These are phyloP conservation scores for Poecilia picta DNA, from an alignment of 2,797 vertebrate species.

Conservation along the genomic window DNA sequence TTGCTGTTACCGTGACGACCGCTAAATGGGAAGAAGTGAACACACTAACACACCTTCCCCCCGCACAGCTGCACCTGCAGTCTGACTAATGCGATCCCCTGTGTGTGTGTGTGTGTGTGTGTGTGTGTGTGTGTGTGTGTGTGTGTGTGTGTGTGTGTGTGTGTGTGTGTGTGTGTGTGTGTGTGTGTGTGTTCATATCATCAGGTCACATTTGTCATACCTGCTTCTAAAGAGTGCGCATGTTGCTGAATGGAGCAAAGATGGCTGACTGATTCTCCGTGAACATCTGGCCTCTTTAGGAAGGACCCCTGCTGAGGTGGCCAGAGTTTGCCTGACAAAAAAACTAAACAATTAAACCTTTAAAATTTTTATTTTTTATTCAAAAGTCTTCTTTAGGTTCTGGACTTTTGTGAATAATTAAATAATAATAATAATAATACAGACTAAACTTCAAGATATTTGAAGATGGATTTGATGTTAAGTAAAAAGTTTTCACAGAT, in stretches of 20 bases:
- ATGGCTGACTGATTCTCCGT: conserved; percentile 17
- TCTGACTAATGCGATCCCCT: conserved; percentile 15
- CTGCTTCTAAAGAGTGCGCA: conserved; percentile 11
- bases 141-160: conserved; percentile 1
- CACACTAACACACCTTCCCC: conserved; percentile 19
- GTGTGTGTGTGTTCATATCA: conserved; percentile 3
- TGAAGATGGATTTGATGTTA: no score
- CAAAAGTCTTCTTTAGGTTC: no score
- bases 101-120: conserved; percentile 6
- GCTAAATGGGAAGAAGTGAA: conserved; percentile 19
- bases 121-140: conserved; percentile 2
- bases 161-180: conserved; percentile 5
- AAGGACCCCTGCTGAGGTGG: conserved; percentile 28
- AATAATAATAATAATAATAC: no score
- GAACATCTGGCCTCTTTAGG: conserved; percentile 56
- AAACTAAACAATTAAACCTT: neutral
- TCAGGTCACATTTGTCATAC: conserved; percentile 14
- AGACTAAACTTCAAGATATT: no score
- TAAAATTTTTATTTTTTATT: no score
- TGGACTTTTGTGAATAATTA: no score
- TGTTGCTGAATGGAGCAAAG: conserved; percentile 7
- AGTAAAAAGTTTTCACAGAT: no score
- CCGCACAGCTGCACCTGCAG: conserved; percentile 27
- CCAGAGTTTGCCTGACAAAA: neutral
- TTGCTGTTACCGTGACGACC: neutral